Evolutionary conservation across 2,888 invertebrate genomes (phyloP), one percentile per base, ranked within the genome.

Genomic region (Lasiommata megera): DNA sequence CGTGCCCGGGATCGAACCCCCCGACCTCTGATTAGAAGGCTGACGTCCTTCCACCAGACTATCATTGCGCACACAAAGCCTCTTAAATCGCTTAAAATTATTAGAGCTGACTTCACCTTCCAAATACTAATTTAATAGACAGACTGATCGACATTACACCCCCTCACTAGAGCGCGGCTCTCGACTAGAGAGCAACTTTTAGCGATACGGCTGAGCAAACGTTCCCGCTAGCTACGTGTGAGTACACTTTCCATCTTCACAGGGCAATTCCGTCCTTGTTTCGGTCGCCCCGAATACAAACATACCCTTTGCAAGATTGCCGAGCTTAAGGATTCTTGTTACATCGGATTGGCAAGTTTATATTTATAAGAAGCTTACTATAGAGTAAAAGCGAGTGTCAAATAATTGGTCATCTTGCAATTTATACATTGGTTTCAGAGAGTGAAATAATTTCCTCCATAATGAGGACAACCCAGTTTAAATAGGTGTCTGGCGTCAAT

Each of bases 121-220:
- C n/a, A n/a, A n/a, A n/a, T n/a, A n/a, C n/a, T n/a, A n/a, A n/a
- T n/a, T n/a, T n/a, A n/a, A 29, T 46, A 14, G 31, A 16, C 16
- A 6, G 11, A 34, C 11, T 11, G 11, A 11, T 6, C 2, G 5
- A 1, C 9, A 12, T 11, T 3, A 14, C 7, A 41, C n/a, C n/a
- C 29, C 56, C 48, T 51, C 64, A 61, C 63, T 60, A 60, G 1
- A 12, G 29, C 31, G 16, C 17, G 37, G 36, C 51, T 54, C 67
- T 63, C 57, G 54, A 58, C 59, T 59, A 54, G 58, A 65, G 54
- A 57, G 53, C 64, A 62, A 67, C 59, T 65, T 58, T 61, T 58
- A 62, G 64, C 62, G 65, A 62, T 60, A 63, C 61, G 56, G 61
- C 38, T 53, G 64, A 62, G 44, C 61, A 60, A 56, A 54, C 56